phyloP scores from a whole-genome alignment of 2,888 invertebrate species.

The Leptinotarsa haldemani region DNA sequence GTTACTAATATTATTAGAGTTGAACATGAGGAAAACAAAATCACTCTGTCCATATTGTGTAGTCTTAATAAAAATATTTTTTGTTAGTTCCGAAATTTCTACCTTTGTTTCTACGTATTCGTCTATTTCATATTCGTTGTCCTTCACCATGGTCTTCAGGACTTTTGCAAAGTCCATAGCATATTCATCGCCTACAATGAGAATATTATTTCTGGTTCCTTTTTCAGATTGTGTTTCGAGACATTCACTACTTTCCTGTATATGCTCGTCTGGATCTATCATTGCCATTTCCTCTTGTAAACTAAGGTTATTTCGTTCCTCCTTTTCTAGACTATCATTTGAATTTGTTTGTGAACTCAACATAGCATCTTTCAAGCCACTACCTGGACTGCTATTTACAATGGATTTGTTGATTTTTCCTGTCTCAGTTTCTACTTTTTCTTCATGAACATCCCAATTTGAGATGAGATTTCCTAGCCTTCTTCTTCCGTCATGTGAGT shows the following conservation, averaged over 20 bases:
- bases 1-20: background rate
- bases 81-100: background rate
- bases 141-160: background rate
- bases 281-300: background rate
- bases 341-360: too few species aligned
- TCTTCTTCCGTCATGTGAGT: too few species aligned
- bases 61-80: background rate
- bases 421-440: too few species aligned
- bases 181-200: background rate
- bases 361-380: too few species aligned
- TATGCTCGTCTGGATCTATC: background rate
- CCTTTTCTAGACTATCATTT: background rate
- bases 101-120: background rate
- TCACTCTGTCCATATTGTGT: background rate
- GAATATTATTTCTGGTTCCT: background rate
- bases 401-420: too few species aligned
- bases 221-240: background rate
- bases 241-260: background rate
- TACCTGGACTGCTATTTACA: too few species aligned
- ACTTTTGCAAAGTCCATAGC: background rate
- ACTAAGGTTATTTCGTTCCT: background rate
- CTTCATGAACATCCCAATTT: too few species aligned
- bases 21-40: background rate
- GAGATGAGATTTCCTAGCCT: too few species aligned
- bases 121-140: background rate